Conservation (phyloP, 1,140 invertebrate species). For the Drosophila sechellia region DNA sequence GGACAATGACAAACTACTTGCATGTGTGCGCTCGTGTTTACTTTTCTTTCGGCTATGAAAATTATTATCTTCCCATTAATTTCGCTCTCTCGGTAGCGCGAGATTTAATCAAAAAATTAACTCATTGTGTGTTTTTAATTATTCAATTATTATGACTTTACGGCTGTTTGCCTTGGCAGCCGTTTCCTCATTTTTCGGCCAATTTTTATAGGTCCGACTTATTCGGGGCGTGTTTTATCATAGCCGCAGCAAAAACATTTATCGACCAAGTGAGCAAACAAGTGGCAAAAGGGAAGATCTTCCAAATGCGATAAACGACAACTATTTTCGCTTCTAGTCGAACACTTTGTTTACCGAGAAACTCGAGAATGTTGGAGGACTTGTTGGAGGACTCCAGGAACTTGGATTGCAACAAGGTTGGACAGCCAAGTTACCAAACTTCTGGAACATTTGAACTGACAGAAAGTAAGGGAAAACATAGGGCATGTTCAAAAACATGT, state of each 20-base stretch:
- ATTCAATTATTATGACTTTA: slow-evolving; percentile 75
- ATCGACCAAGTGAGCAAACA: slow-evolving; percentile 35
- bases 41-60: slow-evolving; percentile 38
- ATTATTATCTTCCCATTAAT: slow-evolving; percentile 63
- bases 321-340: slow-evolving; percentile 16
- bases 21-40: slow-evolving; percentile 37
- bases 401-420: slow-evolving; percentile 31
- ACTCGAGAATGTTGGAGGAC: slow-evolving; percentile 13
- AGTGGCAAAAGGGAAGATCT: slow-evolving; percentile 12
- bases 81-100: slow-evolving; percentile 36
- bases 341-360: slow-evolving; percentile 15
- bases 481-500: slow-evolving; percentile 4
- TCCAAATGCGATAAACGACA: slow-evolving; percentile 26
- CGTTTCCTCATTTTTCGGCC: slow-evolving; percentile 31
- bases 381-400: slow-evolving; percentile 11
- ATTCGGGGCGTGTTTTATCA: slow-evolving; percentile 61
- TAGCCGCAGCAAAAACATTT: slow-evolving; percentile 46
- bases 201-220: slow-evolving; percentile 36
- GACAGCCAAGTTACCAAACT: slow-evolving; percentile 14
- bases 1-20: slow-evolving; percentile 64
- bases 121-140: slow-evolving; percentile 70
- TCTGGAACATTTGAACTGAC: background rate
- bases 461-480: slow-evolving; percentile 5
- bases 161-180: slow-evolving; percentile 63
- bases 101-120: slow-evolving; percentile 63